Evolutionary conservation across 2,113 vertebrate genomes (phyloP).

Genomic region (Turnix velox): DNA sequence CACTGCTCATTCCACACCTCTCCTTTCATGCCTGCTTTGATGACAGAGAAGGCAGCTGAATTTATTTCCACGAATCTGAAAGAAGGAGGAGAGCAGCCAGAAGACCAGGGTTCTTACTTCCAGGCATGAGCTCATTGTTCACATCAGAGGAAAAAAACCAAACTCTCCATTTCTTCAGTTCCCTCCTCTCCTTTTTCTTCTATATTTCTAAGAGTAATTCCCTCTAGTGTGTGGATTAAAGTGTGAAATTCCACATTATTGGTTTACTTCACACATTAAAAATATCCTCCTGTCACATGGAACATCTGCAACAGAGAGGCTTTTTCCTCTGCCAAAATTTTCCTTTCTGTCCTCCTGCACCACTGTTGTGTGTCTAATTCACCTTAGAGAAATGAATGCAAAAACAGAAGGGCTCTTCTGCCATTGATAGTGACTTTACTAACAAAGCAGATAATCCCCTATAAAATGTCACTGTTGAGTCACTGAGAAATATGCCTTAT

Average conservation of each 20-base stretch:
- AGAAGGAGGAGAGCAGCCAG: background rate
- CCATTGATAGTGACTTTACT: background rate
- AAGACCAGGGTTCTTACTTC: background rate
- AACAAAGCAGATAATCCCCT: background rate
- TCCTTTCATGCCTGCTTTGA: background rate
- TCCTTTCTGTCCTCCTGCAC: background rate
- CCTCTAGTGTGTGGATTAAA: background rate
- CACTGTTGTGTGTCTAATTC: background rate
- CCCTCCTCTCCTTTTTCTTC: background rate
- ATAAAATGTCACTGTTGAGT: background rate
- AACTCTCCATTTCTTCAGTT: background rate
- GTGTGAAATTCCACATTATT: constrained; percentile 30
- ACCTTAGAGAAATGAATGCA: background rate
- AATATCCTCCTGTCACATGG: constrained; percentile 4
- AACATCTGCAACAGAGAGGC: background rate
- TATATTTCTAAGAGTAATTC: constrained; percentile 40
- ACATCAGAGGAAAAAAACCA: background rate
- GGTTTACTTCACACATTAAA: constrained; percentile 37
- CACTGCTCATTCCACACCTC: background rate
- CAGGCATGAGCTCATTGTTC: background rate
- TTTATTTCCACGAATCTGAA: background rate
- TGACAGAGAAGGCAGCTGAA: background rate
- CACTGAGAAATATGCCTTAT: background rate
- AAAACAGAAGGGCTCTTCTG: background rate
- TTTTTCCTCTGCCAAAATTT: background rate